Base-by-base conservation (phyloP, 2,797 vertebrate genomes). In the Tarsius wallacei region DNA sequence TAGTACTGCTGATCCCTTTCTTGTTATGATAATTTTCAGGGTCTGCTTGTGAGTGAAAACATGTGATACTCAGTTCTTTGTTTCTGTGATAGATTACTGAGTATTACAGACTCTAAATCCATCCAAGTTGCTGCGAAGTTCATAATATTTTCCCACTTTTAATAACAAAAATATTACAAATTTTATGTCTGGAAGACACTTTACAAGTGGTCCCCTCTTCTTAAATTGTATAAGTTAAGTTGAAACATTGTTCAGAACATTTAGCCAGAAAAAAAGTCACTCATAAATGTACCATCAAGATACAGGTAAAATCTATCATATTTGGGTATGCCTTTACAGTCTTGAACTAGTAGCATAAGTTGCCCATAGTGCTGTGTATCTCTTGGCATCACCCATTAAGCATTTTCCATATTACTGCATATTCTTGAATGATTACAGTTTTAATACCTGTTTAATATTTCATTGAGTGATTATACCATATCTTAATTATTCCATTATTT, bases 401-500 rank as follows among this genome's bases (percentile, higher is more conserved):
- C 33, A 33, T 89, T 93, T 96, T 94, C 53, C 19, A n/a, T 76
- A 89, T 57, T 36, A 14, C 31, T 74, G 7, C 66, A 59, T 94
- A 87, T 87, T 93, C 49, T 63, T 94, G 24, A 92, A 90, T 86
- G 42, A 87, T 91, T 87, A 55, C 2, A 76, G 36, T 90, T 93
- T 94, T 82, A 85, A 68, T 73, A 71, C 53, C 51, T 84, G 17
- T 68, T 91, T 93, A 81, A 59, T 93, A 91, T 82, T 94, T 94
- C 42, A 90, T 82, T 63, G 42, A 57, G 7, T 71, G 14, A 16
- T 84, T 90, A 73, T n/a, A 9, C 51, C n/a, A 49, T 85, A 47
- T 93, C 53, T 88, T 73, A 84, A 77, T 70, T 77, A 66, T 94
- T 93, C 24, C 49, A 77, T 78, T 93, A 24, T 68, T 95, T 93